Evolutionary conservation across 1,140 invertebrate genomes (phyloP).

Genomic region (Pogonognathellus flavescens): DNA sequence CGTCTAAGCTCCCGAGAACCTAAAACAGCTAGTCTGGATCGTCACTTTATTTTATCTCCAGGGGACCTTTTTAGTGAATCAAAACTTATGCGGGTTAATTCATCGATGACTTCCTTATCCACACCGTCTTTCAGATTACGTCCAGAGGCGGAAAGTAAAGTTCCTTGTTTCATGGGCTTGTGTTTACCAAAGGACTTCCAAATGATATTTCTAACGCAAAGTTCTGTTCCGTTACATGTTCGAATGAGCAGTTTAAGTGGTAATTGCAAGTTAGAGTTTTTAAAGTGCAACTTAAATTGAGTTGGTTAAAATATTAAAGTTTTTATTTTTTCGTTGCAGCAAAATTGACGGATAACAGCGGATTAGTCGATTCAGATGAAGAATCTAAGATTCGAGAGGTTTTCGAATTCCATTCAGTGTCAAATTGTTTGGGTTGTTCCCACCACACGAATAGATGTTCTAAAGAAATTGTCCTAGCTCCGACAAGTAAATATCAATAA

Average conservation of each 20-base stretch:
- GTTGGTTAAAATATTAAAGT: background rate
- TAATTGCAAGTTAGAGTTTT: background rate
- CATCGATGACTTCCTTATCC: constrained; percentile 65
- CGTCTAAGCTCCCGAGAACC: constrained; percentile 44
- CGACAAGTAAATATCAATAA: background rate
- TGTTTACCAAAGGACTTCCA: constrained; percentile 80
- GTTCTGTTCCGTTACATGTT: constrained; percentile 15
- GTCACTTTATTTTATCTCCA: constrained; percentile 59
- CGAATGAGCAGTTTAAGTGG: constrained; percentile 41
- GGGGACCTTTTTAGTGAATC: constrained; percentile 64
- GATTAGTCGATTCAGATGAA: background rate
- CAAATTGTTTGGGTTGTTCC: constrained; percentile 56
- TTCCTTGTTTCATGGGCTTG: constrained; percentile 81
- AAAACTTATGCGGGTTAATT: constrained; percentile 63
- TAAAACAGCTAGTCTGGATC: constrained; percentile 62
- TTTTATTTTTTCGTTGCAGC: background rate
- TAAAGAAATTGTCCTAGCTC: background rate
- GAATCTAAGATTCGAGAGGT: background rate
- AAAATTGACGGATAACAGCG: background rate
- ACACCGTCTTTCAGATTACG: constrained; percentile 60
- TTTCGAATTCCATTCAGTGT: constrained; percentile 57
- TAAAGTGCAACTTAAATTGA: background rate
- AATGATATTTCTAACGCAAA: constrained; percentile 76
- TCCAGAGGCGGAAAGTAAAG: constrained; percentile 59
- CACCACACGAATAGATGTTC: constrained; percentile 22